Percentiles rank a stretch among this genome's conserved stretches.
Evolutionary conservation across 2,113 vertebrate species (phyloP).

Genomic region (Elachura formosa): DNA sequence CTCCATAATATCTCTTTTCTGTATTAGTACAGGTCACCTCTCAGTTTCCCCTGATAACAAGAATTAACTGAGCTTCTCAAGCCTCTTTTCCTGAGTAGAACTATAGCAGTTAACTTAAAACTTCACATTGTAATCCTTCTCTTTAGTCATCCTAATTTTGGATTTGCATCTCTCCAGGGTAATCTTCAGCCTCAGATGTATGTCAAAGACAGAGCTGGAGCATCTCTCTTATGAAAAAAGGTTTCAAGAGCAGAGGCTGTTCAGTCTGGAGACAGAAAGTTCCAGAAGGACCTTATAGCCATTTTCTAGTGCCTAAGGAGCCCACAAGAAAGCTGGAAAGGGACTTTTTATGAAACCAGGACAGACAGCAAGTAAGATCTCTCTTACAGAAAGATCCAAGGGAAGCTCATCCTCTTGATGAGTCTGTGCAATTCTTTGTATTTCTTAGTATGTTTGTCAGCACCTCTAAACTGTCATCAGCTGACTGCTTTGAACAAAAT

Average conservation of each 20-base stretch:
- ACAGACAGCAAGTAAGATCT: background rate
- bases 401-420: background rate
- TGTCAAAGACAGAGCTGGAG: background rate
- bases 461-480: background rate
- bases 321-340: background rate
- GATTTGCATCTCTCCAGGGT: background rate
- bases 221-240: background rate
- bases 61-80: background rate
- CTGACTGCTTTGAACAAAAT: background rate
- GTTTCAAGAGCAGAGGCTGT: background rate
- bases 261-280: background rate
- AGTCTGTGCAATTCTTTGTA: background rate
- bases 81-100: background rate
- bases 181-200: background rate
- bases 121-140: background rate
- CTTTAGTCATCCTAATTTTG: background rate
- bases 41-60: background rate
- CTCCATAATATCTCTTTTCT: background rate
- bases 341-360: background rate
- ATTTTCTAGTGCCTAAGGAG: background rate
- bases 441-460: background rate
- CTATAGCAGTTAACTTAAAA: background rate
- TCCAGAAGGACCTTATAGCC: background rate
- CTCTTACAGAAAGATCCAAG: background rate
- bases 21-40: background rate